A percentile compares a stretch with the other conserved stretches of the same genome.
Evolutionary conservation across 1,140 invertebrate species (phyloP).

Genomic region (Dendrolimus punctatus): DNA sequence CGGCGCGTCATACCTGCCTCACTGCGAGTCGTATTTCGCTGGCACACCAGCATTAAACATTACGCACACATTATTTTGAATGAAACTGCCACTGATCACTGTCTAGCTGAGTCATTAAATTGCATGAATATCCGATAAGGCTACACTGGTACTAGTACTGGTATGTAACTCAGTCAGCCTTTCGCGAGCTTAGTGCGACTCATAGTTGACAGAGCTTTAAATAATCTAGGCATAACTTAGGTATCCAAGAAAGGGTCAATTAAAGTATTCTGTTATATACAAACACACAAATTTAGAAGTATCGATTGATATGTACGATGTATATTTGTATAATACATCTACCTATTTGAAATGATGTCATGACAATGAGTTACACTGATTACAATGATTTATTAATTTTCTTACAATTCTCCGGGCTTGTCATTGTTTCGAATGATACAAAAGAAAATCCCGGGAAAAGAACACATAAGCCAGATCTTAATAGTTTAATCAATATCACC

Average conservation of each 20-base stretch:
- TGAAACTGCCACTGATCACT: slow-evolving; percentile 35
- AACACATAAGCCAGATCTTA: neutral
- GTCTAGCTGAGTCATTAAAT: slow-evolving; percentile 28
- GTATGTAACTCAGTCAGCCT: neutral
- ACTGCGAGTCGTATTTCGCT: slow-evolving; percentile 32
- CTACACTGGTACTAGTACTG: slow-evolving; percentile 6
- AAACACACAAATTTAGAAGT: neutral
- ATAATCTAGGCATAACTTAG: slow-evolving; percentile 4
- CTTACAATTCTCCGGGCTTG: too few relatives aligned
- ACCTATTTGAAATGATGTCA: too few relatives aligned
- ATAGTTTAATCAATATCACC: slow-evolving; percentile 37
- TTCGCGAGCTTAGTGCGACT: slow-evolving; percentile 4
- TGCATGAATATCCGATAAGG: slow-evolving; percentile 18
- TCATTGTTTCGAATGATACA: too few relatives aligned
- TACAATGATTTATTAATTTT: too few relatives aligned
- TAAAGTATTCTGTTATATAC: slow-evolving; percentile 2
- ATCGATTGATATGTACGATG: too few relatives aligned
- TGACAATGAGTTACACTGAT: too few relatives aligned
- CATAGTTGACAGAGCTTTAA: slow-evolving; percentile 12
- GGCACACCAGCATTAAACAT: slow-evolving; percentile 23
- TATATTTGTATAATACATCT: too few relatives aligned
- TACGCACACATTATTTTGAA: slow-evolving; percentile 38
- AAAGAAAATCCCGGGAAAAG: too few relatives aligned
- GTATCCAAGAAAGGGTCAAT: slow-evolving; percentile 8
- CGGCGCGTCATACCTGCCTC: slow-evolving; percentile 49